Conservation (phyloP, 2,888 invertebrate species). For the Ichneumoninae sp. region DNA sequence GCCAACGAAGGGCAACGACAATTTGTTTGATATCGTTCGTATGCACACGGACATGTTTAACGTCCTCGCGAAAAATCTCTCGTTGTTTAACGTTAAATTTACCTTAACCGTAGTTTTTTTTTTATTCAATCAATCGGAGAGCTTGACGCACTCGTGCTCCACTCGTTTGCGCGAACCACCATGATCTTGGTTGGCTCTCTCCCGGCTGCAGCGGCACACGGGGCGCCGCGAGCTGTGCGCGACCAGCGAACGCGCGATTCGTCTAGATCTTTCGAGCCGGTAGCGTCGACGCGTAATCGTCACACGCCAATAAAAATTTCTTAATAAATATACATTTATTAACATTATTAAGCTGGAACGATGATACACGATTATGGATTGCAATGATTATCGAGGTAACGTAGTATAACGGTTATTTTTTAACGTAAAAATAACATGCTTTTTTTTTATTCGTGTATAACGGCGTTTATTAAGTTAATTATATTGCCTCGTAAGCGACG, state of each 20-base stretch:
- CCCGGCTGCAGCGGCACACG: not conserved
- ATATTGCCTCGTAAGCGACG: conserved; percentile 87
- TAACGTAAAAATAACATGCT: conserved; percentile 59
- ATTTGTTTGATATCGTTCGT: conserved; percentile 86
- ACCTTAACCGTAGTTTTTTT: not conserved
- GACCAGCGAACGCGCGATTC: not conserved
- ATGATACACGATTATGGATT: conserved; percentile 55
- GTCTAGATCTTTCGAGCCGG: not conserved
- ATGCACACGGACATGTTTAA: conserved; percentile 86
- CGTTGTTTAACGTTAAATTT: not conserved
- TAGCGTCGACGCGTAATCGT: not conserved
- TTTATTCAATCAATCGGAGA: conserved; percentile 23
- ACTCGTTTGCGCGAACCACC: conserved; percentile 20
- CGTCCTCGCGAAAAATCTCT: conserved; percentile 48
- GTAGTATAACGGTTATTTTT: conserved; percentile 19
- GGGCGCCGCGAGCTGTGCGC: not conserved
- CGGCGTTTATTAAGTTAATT: conserved; percentile 69
- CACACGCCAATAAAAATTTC: not conserved
- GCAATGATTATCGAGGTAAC: conserved; percentile 60
- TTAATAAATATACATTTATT: conserved; percentile 75
- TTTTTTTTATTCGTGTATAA: conserved; percentile 16
- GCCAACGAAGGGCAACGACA: conserved; percentile 85
- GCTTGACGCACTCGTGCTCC: not conserved
- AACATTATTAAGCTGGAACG: conserved; percentile 72
- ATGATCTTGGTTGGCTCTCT: not conserved